A percentile compares a stretch with the other conserved stretches of the same genome.
These are phyloP conservation scores for Acronicta aceris DNA, from an alignment of 2,888 invertebrate genomes.

Conservation along the genomic window DNA sequence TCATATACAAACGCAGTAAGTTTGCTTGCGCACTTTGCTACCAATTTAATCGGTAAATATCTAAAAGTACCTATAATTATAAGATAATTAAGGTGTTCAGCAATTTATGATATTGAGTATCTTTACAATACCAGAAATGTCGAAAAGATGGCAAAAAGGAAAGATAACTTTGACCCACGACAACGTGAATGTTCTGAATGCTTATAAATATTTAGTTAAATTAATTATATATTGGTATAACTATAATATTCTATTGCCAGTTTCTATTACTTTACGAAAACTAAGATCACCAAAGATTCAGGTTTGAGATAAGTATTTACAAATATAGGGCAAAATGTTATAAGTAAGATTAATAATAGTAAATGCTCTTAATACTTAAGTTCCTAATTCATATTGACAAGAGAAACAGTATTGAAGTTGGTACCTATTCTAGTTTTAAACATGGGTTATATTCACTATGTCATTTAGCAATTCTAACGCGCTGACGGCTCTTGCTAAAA, in stretches of 20 bases:
- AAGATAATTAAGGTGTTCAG: conserved; percentile 40
- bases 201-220: too few relatives aligned
- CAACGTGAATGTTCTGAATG: too few relatives aligned
- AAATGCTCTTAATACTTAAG: neutral
- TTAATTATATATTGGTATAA: too few relatives aligned
- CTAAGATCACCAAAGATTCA: too few relatives aligned
- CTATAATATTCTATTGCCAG: too few relatives aligned
- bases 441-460: too few relatives aligned
- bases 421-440: neutral
- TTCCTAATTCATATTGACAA: neutral
- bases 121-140: conserved; percentile 48
- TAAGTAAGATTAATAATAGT: too few relatives aligned
- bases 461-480: too few relatives aligned
- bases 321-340: too few relatives aligned
- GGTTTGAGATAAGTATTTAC: too few relatives aligned
- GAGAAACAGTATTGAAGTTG: neutral
- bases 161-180: neutral
- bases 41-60: conserved; percentile 41
- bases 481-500: too few relatives aligned
- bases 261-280: too few relatives aligned
- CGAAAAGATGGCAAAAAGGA: conserved; percentile 14
- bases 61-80: conserved; percentile 21
- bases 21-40: conserved; percentile 7
- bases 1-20: conserved; percentile 14
- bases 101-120: conserved; percentile 39